Evolutionary conservation across 2,113 vertebrate genomes (phyloP).

Genomic region (Chaetura pelagica): DNA sequence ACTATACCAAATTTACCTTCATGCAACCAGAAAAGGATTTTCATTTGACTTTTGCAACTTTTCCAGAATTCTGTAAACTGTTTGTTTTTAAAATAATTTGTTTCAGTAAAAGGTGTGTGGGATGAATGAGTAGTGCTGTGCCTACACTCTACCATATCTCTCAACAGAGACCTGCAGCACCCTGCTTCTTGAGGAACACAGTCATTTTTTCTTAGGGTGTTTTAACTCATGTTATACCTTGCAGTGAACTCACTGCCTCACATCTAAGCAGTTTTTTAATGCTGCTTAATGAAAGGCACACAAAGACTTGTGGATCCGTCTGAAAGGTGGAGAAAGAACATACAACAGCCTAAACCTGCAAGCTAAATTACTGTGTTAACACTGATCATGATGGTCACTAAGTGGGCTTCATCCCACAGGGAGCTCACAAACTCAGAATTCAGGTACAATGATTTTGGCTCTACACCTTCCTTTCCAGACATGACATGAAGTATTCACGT

Average conservation of each 20-base stretch:
- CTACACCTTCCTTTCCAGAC: not conserved
- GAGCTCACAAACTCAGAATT: not conserved
- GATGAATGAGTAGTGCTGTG: not conserved
- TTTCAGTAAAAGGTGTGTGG: not conserved
- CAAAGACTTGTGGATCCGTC: not conserved
- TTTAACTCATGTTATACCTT: not conserved
- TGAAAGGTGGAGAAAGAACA: too few relatives aligned
- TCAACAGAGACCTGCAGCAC: not conserved
- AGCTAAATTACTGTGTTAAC: not conserved
- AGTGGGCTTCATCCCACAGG: accelerated
- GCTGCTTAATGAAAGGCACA: not conserved
- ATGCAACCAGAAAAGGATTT: not conserved
- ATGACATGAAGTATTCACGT: accelerated
- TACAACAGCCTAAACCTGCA: not conserved
- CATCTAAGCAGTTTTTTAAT: not conserved
- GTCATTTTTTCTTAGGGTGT: not conserved
- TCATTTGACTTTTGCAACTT: not conserved
- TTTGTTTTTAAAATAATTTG: slow-evolving; percentile 11
- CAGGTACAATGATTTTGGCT: not conserved
- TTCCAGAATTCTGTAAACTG: not conserved
- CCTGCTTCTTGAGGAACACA: not conserved
- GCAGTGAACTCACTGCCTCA: not conserved
- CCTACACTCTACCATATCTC: too few relatives aligned
- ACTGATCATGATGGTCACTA: accelerated
- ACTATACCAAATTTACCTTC: not conserved